Percentiles rank a stretch among this genome's conserved stretches.
phyloP scores from a whole-genome alignment of 2,797 vertebrate species.

The Euphonia xanthogaster region DNA sequence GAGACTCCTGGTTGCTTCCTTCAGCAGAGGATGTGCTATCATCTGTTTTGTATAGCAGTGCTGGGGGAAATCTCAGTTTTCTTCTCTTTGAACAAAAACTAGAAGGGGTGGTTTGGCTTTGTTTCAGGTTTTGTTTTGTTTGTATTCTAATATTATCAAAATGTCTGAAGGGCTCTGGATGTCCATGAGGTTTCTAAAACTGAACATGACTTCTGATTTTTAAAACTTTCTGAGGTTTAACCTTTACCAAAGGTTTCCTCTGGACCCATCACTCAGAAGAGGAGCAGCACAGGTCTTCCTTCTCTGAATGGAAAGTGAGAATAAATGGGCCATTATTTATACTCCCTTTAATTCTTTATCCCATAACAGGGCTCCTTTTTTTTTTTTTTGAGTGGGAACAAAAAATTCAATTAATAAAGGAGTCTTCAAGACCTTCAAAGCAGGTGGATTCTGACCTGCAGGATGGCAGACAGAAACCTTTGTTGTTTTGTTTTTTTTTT shows the following conservation, averaged over 20 bases:
- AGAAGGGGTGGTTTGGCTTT: not conserved
- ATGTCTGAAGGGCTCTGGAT: not conserved
- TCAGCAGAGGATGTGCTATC: not conserved
- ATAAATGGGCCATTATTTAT: slow-evolving; percentile 23
- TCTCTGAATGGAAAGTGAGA: not conserved
- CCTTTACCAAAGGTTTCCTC: not conserved
- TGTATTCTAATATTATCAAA: not conserved
- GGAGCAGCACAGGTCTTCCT: not conserved
- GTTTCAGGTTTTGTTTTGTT: not conserved
- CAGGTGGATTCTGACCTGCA: slow-evolving; percentile 32
- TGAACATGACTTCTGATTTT: not conserved
- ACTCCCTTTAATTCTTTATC: not conserved
- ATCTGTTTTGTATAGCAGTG: not conserved
- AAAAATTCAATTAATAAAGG: slow-evolving; percentile 36
- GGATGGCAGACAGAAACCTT: slow-evolving; percentile 22
- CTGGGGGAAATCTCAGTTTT: not conserved
- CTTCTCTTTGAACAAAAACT: slow-evolving; percentile 17
- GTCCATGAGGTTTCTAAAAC: not conserved
- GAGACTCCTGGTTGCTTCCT: not conserved
- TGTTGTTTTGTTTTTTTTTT: not conserved
- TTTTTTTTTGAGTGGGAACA: not conserved
- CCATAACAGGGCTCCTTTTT: not conserved
- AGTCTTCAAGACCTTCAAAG: slow-evolving; percentile 26
- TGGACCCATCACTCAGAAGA: not conserved
- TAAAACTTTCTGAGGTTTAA: not conserved